Evolutionary conservation across 2,888 invertebrate genomes (phyloP), one percentile per base, ranked within the genome.

Genomic region (Trichopoda pennipes): DNA sequence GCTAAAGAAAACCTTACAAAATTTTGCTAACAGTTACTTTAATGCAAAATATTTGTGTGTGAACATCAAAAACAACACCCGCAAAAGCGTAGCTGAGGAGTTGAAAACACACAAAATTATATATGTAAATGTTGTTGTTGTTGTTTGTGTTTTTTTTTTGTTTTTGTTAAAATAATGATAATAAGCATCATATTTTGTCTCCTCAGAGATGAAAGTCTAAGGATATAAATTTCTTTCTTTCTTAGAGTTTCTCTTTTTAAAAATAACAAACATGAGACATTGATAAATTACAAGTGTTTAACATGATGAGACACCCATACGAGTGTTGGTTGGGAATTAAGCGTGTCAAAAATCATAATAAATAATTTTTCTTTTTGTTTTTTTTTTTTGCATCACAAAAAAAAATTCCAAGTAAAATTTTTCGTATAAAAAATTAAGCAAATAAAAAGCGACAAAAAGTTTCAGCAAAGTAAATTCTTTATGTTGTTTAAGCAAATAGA

Each of bases 271-370:
- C 23, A 55, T 49, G 21, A 75, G 79, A 75, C 78, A 38, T 82
- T 82, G 82, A 82, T 72, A 82, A 75, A 82, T 82, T 75, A 82
- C 72, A 79, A 75, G 74, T 64, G 66, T 75, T 82, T 78, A 75
- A 78, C 60, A 49, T 75, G 70, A 75, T 72, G 75, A 72, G 66
- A 23, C 74, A 47, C 17, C 53, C 19, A 72, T 56, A 17, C 51
- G 58, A 60, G 44, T 51, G 51, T 0, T 44, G 38, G 10, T 58
- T 66, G 51, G 17, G 19, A 78, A 72, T 64, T 42, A 49, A 56
- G 44, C 16, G 38, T 53, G 23, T 38, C 38, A 38, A 66, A 60
- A 66, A 66, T 53, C 12, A 53, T 53, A 53, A 23, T 38, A 12
- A 47, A 23, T 10, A n/a, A 12, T 38, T 38, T 38, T 38, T 38